Conservation (phyloP, 1,140 invertebrate species). For the Penaeus vannamei region DNA sequence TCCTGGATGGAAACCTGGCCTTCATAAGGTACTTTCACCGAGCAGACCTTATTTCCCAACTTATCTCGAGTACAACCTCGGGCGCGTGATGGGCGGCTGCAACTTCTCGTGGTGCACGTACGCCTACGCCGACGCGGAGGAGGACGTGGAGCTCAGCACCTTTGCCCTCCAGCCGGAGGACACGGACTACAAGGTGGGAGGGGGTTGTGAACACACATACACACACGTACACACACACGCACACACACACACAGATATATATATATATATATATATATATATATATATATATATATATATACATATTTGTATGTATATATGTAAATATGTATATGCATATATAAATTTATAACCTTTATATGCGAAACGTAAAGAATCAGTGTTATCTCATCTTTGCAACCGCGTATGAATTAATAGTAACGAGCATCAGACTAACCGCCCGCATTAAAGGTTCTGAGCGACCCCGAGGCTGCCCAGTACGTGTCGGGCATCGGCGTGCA, state of each 20-base stretch:
- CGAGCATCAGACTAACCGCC: neutral
- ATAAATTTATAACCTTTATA: too few relatives aligned
- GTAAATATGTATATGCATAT: too few relatives aligned
- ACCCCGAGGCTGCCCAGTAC: slow-evolving; percentile 77
- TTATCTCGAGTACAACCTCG: slow-evolving; percentile 82
- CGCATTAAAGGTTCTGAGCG: slow-evolving; percentile 72
- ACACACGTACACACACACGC: too few relatives aligned
- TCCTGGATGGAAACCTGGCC: too few relatives aligned
- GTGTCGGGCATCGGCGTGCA: slow-evolving; percentile 86
- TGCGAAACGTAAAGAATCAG: too few relatives aligned
- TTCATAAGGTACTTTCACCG: neutral
- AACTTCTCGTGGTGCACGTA: slow-evolving; percentile 85
- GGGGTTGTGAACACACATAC: neutral
- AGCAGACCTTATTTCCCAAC: slow-evolving; percentile 66
- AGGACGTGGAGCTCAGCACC: slow-evolving; percentile 78
- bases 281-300: too few relatives aligned
- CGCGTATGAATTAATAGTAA: too few relatives aligned
- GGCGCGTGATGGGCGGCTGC: slow-evolving; percentile 84
- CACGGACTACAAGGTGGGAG: slow-evolving; percentile 77
- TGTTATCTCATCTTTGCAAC: too few relatives aligned
- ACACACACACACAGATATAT: too few relatives aligned
- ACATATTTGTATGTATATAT: too few relatives aligned
- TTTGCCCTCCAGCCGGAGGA: slow-evolving; percentile 82
- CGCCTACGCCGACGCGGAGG: slow-evolving; percentile 78
- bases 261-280: too few relatives aligned